Base-by-base conservation (phyloP, 2,888 invertebrate genomes). In the Macropis europaea region DNA sequence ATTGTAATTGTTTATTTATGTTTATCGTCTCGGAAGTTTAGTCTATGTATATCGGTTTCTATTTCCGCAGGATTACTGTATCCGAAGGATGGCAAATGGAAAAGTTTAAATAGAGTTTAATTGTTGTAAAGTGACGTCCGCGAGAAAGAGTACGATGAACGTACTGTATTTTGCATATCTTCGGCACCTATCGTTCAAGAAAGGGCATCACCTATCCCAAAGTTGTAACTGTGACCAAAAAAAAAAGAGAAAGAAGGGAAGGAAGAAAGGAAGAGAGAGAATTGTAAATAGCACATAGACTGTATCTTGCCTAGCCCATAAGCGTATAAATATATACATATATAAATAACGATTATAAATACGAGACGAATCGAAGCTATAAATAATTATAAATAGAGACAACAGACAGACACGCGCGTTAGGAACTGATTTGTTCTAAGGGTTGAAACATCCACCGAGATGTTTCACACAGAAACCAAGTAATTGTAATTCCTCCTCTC, bases 191-290 rank as follows among this genome's bases (percentile, higher is more conserved):
- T 80, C 82, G 75, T 82, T 68, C 73, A 68, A 70, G 69, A 71
- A 76, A 64, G 67, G 63, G 72, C 70, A 72, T 62, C 50, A 34
- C 54, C 60, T 43, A 70, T 45, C 50, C 75, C 66, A 71, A 76
- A 63, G 76, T 81, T 79, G 76, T 81, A 85, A 83, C 85, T 82
- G 86, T 85, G 86, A 86, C 86, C 86, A 86, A 86, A 81, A 69
- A 77, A 64, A 38, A 15, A 15, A 19, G 19, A 50, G n/a, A 69
- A 77, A 64, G 28, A 15, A 15, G 40, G 19, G 34, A n/a, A n/a
- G n/a, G n/a, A n/a, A n/a, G n/a, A n/a, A 86, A 86, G 78, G 67
- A 77, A 64, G 28, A 15, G n/a, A 19, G 19, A 50, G 6, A 17
- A 26, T 78, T 85, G 85, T 87, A 86, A 81, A 87, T 86, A 87